Evolutionary conservation across 2,888 invertebrate genomes (phyloP).

Genomic region (Unio pictorum): DNA sequence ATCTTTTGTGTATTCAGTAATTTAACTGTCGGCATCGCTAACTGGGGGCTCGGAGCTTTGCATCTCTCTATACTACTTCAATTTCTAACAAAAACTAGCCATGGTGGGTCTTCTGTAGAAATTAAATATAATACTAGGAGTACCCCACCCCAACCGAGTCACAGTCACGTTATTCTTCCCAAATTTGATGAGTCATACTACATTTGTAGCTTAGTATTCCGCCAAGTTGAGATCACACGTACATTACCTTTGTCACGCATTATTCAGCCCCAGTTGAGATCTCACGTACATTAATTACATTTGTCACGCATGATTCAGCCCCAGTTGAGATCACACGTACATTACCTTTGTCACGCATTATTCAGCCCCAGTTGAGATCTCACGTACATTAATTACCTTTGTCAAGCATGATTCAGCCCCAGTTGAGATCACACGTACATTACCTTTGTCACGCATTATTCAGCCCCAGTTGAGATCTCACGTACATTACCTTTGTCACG

Average conservation of each 20-base stretch:
- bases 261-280: conserved; percentile 74
- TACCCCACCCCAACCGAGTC: no score
- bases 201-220: conserved; percentile 70
- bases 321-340: conserved; percentile 71
- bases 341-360: conserved; percentile 74
- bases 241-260: conserved; percentile 70
- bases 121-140: no score
- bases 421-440: conserved; percentile 65
- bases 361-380: conserved; percentile 74
- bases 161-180: no score
- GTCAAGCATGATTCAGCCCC: conserved; percentile 74
- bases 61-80: no score
- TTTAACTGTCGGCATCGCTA: no score
- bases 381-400: background rate
- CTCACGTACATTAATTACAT: conserved; percentile 36
- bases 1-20: no score
- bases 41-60: no score
- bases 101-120: no score
- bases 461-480: conserved; percentile 72
- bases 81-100: no score
- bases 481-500: conserved; percentile 73
- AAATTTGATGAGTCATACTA: no score
- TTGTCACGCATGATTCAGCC: conserved; percentile 72
- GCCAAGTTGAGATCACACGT: conserved; percentile 71
- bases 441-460: conserved; percentile 68